These are phyloP conservation scores for Rattus norvegicus DNA, from an alignment of 2,113 vertebrate genomes.

Conservation along the genomic window GRCr8 NC_086021.1:175812001-175812500, in stretches of 20 bases:
- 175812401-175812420: neutral
- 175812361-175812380: neutral
- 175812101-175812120: neutral
- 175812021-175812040: neutral
- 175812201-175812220: neutral
- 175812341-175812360: neutral
- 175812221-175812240: neutral
- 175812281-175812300: neutral
- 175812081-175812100: neutral
- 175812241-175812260: neutral
- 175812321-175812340: neutral
- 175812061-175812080: neutral
- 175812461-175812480: neutral
- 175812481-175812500: neutral
- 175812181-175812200: neutral
- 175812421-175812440: neutral
- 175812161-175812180: neutral
- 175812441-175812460: neutral
- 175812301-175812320: neutral
- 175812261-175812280: neutral
- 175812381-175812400: neutral
- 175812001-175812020: neutral
- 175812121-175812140: neutral
- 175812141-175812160: neutral
- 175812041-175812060: constrained; percentile 15